phyloP scores from a whole-genome alignment of 2,888 invertebrate genomes.

The Koerneria pararmatus region DNA sequence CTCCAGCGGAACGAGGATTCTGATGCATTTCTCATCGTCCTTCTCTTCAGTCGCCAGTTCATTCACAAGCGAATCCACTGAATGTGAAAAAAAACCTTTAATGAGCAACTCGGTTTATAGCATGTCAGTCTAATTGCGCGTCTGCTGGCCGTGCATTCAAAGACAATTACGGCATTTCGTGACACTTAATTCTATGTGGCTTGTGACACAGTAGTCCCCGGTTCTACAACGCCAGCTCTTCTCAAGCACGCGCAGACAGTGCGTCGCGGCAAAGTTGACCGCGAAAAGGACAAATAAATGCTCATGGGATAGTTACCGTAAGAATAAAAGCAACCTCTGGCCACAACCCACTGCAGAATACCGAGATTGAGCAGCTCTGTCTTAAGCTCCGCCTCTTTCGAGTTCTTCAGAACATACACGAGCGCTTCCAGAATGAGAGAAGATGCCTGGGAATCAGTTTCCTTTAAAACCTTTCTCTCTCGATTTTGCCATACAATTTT shows the following conservation, averaged over 20 bases:
- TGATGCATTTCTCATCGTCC: conserved; percentile 2
- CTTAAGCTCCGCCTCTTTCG: conserved; percentile 40
- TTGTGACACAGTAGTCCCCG: too few relatives aligned
- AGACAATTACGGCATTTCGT: too few relatives aligned
- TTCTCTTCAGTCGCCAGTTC: not conserved
- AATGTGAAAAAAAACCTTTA: conserved; percentile 17
- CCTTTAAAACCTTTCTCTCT: too few relatives aligned
- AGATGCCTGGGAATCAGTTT: conserved; percentile 29
- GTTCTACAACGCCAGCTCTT: too few relatives aligned
- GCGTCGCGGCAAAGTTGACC: too few relatives aligned
- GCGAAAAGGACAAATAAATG: conserved; percentile 25
- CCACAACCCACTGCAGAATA: conserved; percentile 46
- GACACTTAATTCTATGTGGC: too few relatives aligned
- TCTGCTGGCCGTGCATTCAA: too few relatives aligned
- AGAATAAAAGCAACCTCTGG: conserved; percentile 34
- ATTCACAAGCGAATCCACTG: conserved; percentile 32
- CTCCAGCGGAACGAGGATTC: conserved; percentile 37
- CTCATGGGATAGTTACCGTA: conserved; percentile 14
- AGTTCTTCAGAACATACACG: conserved; percentile 39
- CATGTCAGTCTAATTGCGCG: too few relatives aligned
- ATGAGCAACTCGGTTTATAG: too few relatives aligned
- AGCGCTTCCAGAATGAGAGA: conserved; percentile 48
- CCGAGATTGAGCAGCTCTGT: conserved; percentile 47
- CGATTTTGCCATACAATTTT: too few relatives aligned
- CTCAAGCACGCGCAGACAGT: too few relatives aligned